Percentiles rank a stretch among this genome's conserved stretches.
Conservation (phyloP, 1,140 invertebrate species). For the Drosophila biarmipes region DNA sequence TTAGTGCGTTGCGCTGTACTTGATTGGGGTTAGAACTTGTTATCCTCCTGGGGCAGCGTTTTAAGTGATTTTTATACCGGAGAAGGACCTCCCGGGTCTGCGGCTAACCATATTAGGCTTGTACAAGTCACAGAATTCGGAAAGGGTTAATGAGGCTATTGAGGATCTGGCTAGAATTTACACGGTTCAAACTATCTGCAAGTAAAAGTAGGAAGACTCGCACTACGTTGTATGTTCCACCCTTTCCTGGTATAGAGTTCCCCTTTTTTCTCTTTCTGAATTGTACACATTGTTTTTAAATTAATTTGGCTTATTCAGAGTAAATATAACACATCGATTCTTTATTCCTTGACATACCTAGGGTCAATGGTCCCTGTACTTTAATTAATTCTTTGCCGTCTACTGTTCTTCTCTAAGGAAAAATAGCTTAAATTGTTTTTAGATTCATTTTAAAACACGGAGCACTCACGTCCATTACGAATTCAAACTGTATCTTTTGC, state of each 20-base stretch:
- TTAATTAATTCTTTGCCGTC: neutral
- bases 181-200: conserved; percentile 22
- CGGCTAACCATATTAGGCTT: conserved; percentile 44
- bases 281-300: conserved; percentile 19
- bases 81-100: conserved; percentile 42
- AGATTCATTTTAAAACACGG: conserved; percentile 28
- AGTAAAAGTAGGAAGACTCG: conserved; percentile 4
- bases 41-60: conserved; percentile 39
- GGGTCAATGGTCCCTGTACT: neutral
- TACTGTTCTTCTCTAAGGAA: neutral
- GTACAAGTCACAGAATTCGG: conserved; percentile 22
- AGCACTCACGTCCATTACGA: conserved; percentile 51
- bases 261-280: neutral
- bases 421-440: conserved; percentile 23
- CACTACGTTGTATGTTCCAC: neutral
- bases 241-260: neutral
- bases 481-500: conserved; percentile 78
- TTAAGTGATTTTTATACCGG: conserved; percentile 19
- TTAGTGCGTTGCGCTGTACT: conserved; percentile 75
- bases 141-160: conserved; percentile 61
- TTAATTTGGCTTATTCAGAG: conserved; percentile 16
- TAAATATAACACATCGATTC: conserved; percentile 6
- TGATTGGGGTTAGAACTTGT: conserved; percentile 67
- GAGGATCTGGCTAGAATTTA: conserved; percentile 23
- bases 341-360: conserved; percentile 25